Evolutionary conservation across 2,113 vertebrate species (phyloP).

Genomic region (Xyrauchen texanus): DNA sequence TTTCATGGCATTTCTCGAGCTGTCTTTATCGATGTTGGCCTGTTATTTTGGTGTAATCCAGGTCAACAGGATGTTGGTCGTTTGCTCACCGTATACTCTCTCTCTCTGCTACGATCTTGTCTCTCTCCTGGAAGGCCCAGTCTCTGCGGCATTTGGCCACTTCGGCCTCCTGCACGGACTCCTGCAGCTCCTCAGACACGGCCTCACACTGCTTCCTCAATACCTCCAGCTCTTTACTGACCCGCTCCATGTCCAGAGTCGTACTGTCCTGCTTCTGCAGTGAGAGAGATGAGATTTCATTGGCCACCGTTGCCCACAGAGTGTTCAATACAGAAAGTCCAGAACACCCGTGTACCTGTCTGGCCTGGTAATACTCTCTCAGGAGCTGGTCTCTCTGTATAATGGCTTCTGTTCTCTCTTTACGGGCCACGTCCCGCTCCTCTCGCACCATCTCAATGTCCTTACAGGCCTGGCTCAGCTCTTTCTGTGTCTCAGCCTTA

Average conservation of each 20-base stretch:
- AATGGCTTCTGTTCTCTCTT: slow-evolving; percentile 84
- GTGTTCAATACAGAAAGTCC: too few species aligned
- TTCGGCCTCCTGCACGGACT: slow-evolving; percentile 92
- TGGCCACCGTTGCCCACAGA: too few species aligned
- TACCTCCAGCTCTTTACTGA: slow-evolving; percentile 92
- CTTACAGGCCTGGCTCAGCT: slow-evolving; percentile 85
- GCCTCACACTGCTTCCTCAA: slow-evolving; percentile 93
- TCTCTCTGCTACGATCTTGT: slow-evolving; percentile 96
- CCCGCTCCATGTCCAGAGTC: slow-evolving; percentile 89
- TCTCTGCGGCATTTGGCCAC: slow-evolving; percentile 95
- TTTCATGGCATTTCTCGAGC: too few species aligned
- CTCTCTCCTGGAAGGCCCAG: slow-evolving; percentile 96
- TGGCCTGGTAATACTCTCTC: slow-evolving; percentile 84
- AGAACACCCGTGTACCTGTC: slow-evolving; percentile 66
- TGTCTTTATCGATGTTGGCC: too few species aligned
- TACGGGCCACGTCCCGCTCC: slow-evolving; percentile 83
- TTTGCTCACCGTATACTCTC: slow-evolving; percentile 90
- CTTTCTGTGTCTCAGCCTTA: slow-evolving; percentile 85
- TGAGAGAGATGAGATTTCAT: too few species aligned
- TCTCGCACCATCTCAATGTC: slow-evolving; percentile 84
- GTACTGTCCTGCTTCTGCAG: slow-evolving; percentile 90
- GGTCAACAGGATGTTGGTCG: neutral
- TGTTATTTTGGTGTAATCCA: too few species aligned
- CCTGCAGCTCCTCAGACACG: slow-evolving; percentile 92
- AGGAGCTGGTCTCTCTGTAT: slow-evolving; percentile 86